Evolutionary conservation across 2,888 invertebrate species (phyloP).

Genomic region (Halictus quadricinctus): DNA sequence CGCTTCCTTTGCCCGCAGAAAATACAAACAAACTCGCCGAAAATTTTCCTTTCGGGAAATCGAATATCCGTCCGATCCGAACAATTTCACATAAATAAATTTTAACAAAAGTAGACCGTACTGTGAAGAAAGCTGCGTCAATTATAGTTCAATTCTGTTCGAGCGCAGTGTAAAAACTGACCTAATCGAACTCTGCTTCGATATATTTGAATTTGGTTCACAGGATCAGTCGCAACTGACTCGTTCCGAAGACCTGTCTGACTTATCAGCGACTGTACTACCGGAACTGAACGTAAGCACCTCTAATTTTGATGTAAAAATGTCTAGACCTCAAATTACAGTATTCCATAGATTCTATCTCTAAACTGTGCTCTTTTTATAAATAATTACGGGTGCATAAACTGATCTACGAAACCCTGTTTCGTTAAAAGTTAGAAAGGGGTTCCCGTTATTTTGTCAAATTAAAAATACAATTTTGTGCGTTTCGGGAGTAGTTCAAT

Average conservation of each 20-base stretch:
- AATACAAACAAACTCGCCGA: not conserved
- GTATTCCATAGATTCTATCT: not conserved
- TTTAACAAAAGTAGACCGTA: not conserved
- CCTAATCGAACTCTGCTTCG: not conserved
- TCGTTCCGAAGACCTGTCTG: not conserved
- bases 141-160: not conserved
- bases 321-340: not conserved
- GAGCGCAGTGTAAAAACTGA: not conserved
- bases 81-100: not conserved
- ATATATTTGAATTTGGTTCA: not conserved
- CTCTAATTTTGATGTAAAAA: not conserved
- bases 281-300: not conserved
- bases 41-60: not conserved
- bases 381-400: not conserved
- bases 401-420: not conserved
- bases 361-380: not conserved
- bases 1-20: not conserved
- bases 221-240: not conserved
- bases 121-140: not conserved
- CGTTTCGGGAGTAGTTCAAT: not conserved
- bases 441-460: not conserved
- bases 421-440: no score
- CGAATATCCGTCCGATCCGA: not conserved
- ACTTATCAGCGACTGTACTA: not conserved
- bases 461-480: not conserved